Conservation (phyloP, 2,888 invertebrate genomes). For the Calliscelio sp. region DNA sequence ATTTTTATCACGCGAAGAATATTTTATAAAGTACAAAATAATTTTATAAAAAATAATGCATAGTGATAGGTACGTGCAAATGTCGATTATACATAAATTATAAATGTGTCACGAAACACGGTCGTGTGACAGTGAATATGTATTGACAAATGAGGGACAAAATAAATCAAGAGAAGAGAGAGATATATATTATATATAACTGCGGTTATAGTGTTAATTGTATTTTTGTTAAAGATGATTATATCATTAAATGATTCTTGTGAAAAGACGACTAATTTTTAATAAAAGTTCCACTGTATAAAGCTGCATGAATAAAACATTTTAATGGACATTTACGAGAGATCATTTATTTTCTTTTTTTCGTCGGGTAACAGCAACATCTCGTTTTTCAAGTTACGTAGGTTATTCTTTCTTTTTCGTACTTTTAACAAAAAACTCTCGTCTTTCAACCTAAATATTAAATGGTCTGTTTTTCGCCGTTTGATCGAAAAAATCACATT, state of each 20-base stretch:
- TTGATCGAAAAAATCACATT: too few relatives aligned
- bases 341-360: slow-evolving; percentile 10
- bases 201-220: slow-evolving; percentile 46
- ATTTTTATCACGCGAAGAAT: slow-evolving; percentile 37
- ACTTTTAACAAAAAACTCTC: too few relatives aligned
- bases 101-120: slow-evolving; percentile 51
- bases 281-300: slow-evolving; percentile 62
- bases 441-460: too few relatives aligned
- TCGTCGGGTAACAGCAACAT: too few relatives aligned
- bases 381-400: too few relatives aligned
- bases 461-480: too few relatives aligned
- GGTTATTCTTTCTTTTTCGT: too few relatives aligned
- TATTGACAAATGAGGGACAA: slow-evolving; percentile 29
- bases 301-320: slow-evolving; percentile 61
- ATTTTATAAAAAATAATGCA: slow-evolving; percentile 44
- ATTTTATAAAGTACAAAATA: slow-evolving; percentile 54
- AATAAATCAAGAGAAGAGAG: slow-evolving; percentile 39
- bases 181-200: too few relatives aligned
- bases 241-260: slow-evolving; percentile 47
- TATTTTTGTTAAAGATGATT: slow-evolving; percentile 60
- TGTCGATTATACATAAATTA: slow-evolving; percentile 44
- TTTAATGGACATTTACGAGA: slow-evolving; percentile 44
- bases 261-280: slow-evolving; percentile 58
- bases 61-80: slow-evolving; percentile 27
- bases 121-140: slow-evolving; percentile 30